Percentiles rank a stretch among this genome's conserved stretches.
phyloP scores from a whole-genome alignment of 1,140 invertebrate genomes.

The Drosophila insularis region DNA sequence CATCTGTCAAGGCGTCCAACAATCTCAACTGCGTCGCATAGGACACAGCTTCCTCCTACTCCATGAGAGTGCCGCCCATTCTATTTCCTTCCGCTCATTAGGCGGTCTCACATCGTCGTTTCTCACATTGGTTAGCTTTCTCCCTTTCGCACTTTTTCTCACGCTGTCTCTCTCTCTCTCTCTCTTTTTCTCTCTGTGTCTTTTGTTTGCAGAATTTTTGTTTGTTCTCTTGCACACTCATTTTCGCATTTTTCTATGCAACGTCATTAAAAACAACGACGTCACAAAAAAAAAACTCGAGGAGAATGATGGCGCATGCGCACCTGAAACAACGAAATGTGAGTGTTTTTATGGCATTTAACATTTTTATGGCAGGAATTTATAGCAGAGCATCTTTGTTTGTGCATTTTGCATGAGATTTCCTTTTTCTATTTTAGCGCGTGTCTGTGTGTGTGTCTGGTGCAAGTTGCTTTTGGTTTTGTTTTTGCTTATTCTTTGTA shows the following conservation, averaged over 20 bases:
- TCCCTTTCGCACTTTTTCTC: slow-evolving; percentile 14
- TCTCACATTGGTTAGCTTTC: slow-evolving; percentile 13
- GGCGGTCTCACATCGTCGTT: slow-evolving; percentile 37
- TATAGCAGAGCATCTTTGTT: slow-evolving; percentile 42
- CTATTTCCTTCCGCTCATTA: slow-evolving; percentile 77
- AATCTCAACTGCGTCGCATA: slow-evolving; percentile 11
- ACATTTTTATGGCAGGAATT: slow-evolving; percentile 43
- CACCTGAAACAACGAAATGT: slow-evolving; percentile 6
- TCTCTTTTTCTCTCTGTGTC: not conserved
- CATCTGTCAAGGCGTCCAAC: slow-evolving; percentile 25
- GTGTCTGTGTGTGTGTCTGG: slow-evolving; percentile 17
- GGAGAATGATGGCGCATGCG: slow-evolving; percentile 50
- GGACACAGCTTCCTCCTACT: slow-evolving; percentile 4
- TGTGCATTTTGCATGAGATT: slow-evolving; percentile 51
- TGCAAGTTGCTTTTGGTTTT: slow-evolving; percentile 31
- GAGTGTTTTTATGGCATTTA: slow-evolving; percentile 28
- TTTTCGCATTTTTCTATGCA: slow-evolving; percentile 71
- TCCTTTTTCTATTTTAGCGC: slow-evolving; percentile 12
- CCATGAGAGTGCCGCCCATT: not conserved
- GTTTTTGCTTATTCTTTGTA: not conserved
- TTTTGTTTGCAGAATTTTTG: slow-evolving; percentile 9
- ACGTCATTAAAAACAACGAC: slow-evolving; percentile 58
- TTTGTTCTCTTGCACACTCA: slow-evolving; percentile 53
- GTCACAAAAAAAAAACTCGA: slow-evolving; percentile 37
- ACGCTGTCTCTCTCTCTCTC: slow-evolving; percentile 22